phyloP scores from a whole-genome alignment of 2,888 invertebrate genomes.

The Pseudococcus longispinus region DNA sequence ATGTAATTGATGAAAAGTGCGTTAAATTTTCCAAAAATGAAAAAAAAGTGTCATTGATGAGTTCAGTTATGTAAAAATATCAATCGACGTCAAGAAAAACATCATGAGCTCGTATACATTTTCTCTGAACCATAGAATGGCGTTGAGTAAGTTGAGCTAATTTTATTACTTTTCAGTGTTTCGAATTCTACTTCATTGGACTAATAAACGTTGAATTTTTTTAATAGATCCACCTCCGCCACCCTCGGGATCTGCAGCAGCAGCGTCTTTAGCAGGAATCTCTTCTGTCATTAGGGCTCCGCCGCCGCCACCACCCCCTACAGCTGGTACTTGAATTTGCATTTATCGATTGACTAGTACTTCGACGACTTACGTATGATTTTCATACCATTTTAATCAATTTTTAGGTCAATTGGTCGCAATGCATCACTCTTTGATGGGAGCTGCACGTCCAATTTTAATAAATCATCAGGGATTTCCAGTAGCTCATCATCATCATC shows the following conservation, averaged over 20 bases:
- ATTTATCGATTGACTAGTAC: neutral
- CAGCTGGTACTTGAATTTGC: constrained; percentile 1
- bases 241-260: neutral
- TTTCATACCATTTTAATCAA: too few species aligned
- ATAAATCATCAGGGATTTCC: constrained; percentile 48
- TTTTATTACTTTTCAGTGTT: neutral
- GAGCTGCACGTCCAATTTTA: constrained; percentile 36
- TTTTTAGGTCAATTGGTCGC: constrained; percentile 40
- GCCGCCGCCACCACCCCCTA: constrained; percentile 32
- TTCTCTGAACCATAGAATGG: constrained; percentile 33
- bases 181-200: neutral
- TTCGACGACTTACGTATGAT: neutral
- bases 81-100: neutral
- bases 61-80: neutral
- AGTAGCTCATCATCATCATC: neutral
- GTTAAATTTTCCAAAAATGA: neutral
- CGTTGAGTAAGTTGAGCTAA: constrained; percentile 23
- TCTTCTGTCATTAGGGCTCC: constrained; percentile 43
- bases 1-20: neutral
- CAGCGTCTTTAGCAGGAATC: constrained; percentile 18
- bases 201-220: neutral
- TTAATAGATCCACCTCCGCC: constrained; percentile 25
- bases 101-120: constrained; percentile 42
- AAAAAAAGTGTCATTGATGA: neutral
- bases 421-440: constrained; percentile 50